Conservation (phyloP, 1,140 invertebrate genomes). For the Drosophila chauvacae region DNA sequence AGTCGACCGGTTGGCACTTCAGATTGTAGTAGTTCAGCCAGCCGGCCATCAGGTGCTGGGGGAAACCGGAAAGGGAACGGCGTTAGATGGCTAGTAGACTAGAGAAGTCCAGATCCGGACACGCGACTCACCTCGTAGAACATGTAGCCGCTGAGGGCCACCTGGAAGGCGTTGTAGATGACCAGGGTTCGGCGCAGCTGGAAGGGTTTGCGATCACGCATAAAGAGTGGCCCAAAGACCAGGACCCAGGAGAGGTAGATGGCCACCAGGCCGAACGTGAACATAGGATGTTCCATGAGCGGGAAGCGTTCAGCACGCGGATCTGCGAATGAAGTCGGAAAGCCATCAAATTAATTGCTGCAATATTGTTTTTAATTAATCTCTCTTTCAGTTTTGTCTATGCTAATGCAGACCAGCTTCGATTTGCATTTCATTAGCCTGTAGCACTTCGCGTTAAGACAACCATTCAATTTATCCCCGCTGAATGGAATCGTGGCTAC, state of each 20-base stretch:
- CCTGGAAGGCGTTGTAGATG: conserved; percentile 95
- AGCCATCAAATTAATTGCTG: conserved; percentile 24
- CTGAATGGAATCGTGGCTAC: conserved; percentile 71
- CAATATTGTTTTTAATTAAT: conserved; percentile 16
- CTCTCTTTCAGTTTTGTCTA: conserved; percentile 18
- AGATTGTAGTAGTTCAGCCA: conserved; percentile 96
- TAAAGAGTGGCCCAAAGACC: conserved; percentile 92
- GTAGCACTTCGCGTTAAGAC: conserved; percentile 40
- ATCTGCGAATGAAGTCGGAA: conserved; percentile 87
- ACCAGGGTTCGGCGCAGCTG: conserved; percentile 92
- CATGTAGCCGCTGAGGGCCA: conserved; percentile 93
- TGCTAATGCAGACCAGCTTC: conserved; percentile 29
- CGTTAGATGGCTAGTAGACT: not conserved
- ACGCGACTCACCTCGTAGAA: conserved; percentile 91
- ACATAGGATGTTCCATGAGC: conserved; percentile 94
- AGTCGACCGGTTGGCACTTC: conserved; percentile 96
- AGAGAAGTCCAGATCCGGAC: not conserved
- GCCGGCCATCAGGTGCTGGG: conserved; percentile 92
- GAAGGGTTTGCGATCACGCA: conserved; percentile 95
- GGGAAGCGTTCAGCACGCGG: conserved; percentile 95
- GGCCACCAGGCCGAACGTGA: conserved; percentile 92
- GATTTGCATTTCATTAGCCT: conserved; percentile 63
- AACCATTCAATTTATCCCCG: conserved; percentile 45
- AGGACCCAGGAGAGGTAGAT: conserved; percentile 93
- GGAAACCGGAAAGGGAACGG: conserved; percentile 2